These are phyloP conservation scores for Ctenodactylus gundi DNA, from an alignment of 2,113 vertebrate genomes.

Conservation along the genomic window DNA sequence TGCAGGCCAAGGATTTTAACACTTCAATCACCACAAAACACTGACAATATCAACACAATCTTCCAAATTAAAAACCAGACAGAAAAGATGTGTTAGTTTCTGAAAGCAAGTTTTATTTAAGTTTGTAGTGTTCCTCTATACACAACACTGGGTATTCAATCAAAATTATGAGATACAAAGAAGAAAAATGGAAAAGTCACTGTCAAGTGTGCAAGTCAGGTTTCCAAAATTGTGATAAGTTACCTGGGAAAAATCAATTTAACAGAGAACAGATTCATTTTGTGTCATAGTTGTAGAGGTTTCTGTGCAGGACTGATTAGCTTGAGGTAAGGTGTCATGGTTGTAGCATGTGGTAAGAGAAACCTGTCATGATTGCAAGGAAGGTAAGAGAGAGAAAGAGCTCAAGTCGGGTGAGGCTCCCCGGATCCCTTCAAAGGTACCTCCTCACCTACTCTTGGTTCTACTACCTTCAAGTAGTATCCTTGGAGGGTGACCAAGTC, in stretches of 20 bases:
- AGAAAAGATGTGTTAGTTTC: not conserved
- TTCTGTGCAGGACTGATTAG: not conserved
- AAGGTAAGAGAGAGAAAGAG: too few relatives aligned
- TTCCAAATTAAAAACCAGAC: not conserved
- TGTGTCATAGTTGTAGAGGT: not conserved
- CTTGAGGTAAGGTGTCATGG: too few relatives aligned
- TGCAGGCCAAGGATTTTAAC: too few relatives aligned
- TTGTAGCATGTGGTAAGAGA: not conserved
- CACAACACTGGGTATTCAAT: not conserved
- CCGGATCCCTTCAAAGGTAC: too few relatives aligned
- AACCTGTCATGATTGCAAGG: not conserved
- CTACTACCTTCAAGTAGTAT: not conserved
- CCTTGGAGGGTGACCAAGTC: too few relatives aligned
- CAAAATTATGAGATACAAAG: not conserved
- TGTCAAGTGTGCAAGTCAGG: too few relatives aligned
- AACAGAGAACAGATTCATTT: not conserved
- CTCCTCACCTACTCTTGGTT: not conserved
- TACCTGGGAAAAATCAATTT: not conserved
- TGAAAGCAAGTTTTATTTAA: not conserved
- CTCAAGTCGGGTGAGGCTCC: too few relatives aligned
- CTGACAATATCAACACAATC: not conserved
- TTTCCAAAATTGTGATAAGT: too few relatives aligned
- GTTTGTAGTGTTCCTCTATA: not conserved
- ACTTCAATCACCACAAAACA: too few relatives aligned
- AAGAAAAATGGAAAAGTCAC: not conserved